Percentiles rank a stretch among this genome's conserved stretches.
Conservation (phyloP, 1,140 invertebrate genomes). For the Musca domestica region DNA sequence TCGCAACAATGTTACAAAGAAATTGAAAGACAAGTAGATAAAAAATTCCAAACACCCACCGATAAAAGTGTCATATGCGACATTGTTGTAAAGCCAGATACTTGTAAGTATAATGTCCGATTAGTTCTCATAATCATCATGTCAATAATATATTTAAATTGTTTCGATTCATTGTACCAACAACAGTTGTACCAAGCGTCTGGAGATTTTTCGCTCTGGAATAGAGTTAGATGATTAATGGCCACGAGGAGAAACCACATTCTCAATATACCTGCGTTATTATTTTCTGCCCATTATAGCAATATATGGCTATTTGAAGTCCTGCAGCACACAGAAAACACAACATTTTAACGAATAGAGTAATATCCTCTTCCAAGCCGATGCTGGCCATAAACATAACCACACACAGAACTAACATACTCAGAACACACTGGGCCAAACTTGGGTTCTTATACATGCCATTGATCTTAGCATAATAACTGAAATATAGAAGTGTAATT, state of each 20-base stretch:
- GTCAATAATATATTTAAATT: constrained; percentile 8
- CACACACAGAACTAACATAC: constrained; percentile 6
- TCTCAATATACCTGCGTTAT: background rate
- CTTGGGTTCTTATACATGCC: constrained; percentile 10
- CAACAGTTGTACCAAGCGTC: background rate
- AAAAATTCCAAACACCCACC: background rate
- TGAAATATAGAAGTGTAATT: no score
- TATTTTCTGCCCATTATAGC: constrained; percentile 12
- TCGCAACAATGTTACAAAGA: background rate
- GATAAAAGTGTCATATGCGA: constrained; percentile 13
- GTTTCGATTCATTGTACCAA: constrained; percentile 11
- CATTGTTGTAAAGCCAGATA: constrained; percentile 15
- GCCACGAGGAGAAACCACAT: no score
- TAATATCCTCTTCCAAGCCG: constrained; percentile 5
- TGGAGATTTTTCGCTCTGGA: background rate
- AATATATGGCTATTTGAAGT: constrained; percentile 11
- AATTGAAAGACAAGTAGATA: background rate
- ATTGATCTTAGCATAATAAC: constrained; percentile 1
- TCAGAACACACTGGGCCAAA: constrained; percentile 4
- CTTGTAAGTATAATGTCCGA: constrained; percentile 7
- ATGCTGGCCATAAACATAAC: constrained; percentile 14
- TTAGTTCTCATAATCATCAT: background rate
- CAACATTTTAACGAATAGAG: constrained; percentile 1
- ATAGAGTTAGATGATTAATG: background rate
- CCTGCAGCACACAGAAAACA: constrained; percentile 13